phyloP scores from a whole-genome alignment of 2,797 vertebrate genomes.

The Crax fasciolata region DNA sequence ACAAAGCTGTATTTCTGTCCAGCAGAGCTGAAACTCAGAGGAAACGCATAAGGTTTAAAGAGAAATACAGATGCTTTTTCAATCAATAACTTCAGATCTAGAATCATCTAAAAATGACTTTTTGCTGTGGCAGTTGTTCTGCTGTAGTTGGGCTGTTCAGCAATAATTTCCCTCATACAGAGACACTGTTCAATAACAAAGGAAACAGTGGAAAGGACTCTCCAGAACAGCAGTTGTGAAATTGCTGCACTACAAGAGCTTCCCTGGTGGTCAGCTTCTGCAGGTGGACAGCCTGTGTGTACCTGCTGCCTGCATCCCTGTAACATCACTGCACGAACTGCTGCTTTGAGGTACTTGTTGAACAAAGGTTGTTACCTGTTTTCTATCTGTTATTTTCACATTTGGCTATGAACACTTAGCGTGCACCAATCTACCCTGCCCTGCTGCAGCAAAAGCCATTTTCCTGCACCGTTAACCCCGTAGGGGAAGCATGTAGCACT shows the following conservation, averaged over 20 bases:
- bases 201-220: not conserved
- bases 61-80: not conserved
- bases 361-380: not conserved
- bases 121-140: not conserved
- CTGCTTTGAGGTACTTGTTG: not conserved
- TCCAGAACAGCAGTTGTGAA: not conserved
- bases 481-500: not conserved
- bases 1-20: not conserved
- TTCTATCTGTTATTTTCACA: not conserved
- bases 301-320: not conserved
- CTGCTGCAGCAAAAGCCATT: not conserved
- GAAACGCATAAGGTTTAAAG: not conserved
- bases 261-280: not conserved
- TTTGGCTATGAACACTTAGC: not conserved
- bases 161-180: not conserved
- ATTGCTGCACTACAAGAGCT: not conserved
- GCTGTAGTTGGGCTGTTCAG: not conserved
- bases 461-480: not conserved
- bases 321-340: not conserved
- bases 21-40: not conserved
- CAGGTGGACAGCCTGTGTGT: not conserved
- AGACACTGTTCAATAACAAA: not conserved
- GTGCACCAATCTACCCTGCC: not conserved
- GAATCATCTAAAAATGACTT: not conserved
- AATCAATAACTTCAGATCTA: not conserved